Base-by-base conservation (phyloP, 2,888 invertebrate genomes). In the Lydus trimaculatus region DNA sequence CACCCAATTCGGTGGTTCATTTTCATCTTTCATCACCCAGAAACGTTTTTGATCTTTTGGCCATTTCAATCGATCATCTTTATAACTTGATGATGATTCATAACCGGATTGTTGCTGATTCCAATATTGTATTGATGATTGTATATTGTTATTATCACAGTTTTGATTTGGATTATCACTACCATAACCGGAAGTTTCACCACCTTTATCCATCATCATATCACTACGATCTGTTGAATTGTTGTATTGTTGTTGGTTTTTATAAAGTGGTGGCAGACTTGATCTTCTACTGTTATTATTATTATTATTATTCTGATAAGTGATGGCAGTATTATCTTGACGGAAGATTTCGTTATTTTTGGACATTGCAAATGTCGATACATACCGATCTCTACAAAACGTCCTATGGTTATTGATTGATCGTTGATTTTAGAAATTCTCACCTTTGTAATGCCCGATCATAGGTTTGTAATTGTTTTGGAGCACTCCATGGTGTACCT, bases 161-260 rank as follows among this genome's bases (percentile, higher is more conserved):
- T 86, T 86, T 61, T 77, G 74, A 64, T 86, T 86, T 13, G 89
- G 85, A 61, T 91, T 92, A 81, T 94, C 94, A 82, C 94, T 94
- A 61, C 93, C 92, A 84, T 95, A 94, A 43, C 94, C 94, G 33
- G 94, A 94, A 65, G 94, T 94, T 80, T 94, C 94, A 43, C 92
- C 92, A 80, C 92, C 92, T 71, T 81, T 77, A 73, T 85, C 85
- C 70, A n/a, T n/a, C n/a, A n/a, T n/a, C n/a, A 76, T 81, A 81
- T 91, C 91, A 58, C 73, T 76, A 17, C 79, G 64, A 74, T 69
- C 52, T 72, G 76, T 70, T 72, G 75, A 77, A 72, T 81, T 78
- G 72, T 77, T 79, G 81, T 80, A 79, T n/a, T n/a, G n/a, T 73
- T 78, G 82, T 69, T 84, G 82, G 71, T 79, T 83, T 73, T 82